Base-by-base conservation (phyloP, 2,113 vertebrate genomes). In the Ptychochromis oligacanthus region DNA sequence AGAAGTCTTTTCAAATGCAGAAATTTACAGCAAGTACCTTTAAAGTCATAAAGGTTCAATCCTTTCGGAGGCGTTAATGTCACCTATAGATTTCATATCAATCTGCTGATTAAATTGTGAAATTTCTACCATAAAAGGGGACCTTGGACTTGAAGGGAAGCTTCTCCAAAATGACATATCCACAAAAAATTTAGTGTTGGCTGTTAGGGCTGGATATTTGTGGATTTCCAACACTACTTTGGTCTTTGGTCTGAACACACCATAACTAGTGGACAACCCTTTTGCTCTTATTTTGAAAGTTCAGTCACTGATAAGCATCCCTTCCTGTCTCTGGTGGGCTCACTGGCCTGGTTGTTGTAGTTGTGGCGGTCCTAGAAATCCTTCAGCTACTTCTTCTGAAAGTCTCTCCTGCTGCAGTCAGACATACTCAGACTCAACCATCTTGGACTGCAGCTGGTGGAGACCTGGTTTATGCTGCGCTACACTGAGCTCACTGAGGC, bases 251-350 rank as follows among this genome's bases (percentile, higher is more conserved):
- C n/a, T n/a, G n/a, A n/a, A n/a, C n/a, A n/a, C n/a, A n/a, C n/a
- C n/a, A n/a, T n/a, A n/a, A n/a, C n/a, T n/a, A n/a, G n/a, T 43
- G 62, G n/a, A 11, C 4, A 0, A 6, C 11, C 4, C 9, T 49
- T 0, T 49, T 6, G 0, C 43, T 49, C 17, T 0, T 11, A 28
- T 49, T 70, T 70, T 0, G 43, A 70, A 70, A 49, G 6, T 36
- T 36, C 36, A 36, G 28, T 4, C 28, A 31, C 28, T 31, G 28
- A 31, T 31, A 31, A 31, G 3, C 28, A 31, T 31, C 28, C 28
- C 3, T 31, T 31, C 28, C 28, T 31, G 28, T 31, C 28, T 31
- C 28, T 31, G 28, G 28, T 31, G 2, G 28, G 28, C 36, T 36
- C 5, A 6, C 5, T 36, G 36, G 36, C 5, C 36, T 7, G 8